Base-by-base conservation (phyloP, 2,888 invertebrate genomes). In the Pelosia muscerda region DNA sequence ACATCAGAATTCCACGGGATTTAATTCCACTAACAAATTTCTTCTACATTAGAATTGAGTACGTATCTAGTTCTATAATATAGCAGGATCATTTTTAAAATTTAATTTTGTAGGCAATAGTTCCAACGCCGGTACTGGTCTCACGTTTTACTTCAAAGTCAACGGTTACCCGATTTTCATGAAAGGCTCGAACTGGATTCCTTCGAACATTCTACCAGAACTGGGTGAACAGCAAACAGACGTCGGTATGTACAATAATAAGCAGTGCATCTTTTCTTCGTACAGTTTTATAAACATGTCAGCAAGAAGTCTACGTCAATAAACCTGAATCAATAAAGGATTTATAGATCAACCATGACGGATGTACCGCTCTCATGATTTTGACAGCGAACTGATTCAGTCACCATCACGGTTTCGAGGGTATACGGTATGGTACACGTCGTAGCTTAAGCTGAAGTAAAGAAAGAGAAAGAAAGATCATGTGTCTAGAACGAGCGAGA, bases 161-260 rank as follows among this genome's bases (percentile, higher is more conserved):
- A 99, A 99, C 88, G 97, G 95, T 0, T 90, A 97, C 63, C 96
- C 98, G 1, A 96, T 99, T n/a, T 99, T 99, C 86, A 97, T 98
- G 89, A 99, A 99, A 91, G 99, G 99, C 2, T 97, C 98, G 13
- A 99, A 99, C 89, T 98, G 98, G 96, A 98, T 99, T 83, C 99
- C 99, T 0, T 96, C 97, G 0, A 96, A 97, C 86, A 96, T 98
- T 77, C 96, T 99, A 65, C 98, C 98, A 0, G 98, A 98, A 92
- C 84, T 95, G 42, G 96, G 97, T 0, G 81, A 78, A 67, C 94
- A 95, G 26, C 90, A 96, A 73, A 83, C 86, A 74, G 86, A 88
- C 28, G 95, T 92, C 79, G 93, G 95, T 92, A 85, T 77, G 87
- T 79, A 81, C 15, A 26, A n/a, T 22, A 1, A n/a, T 54, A 11